These are phyloP conservation scores for Achatina immaculata DNA, from an alignment of 1,140 invertebrate species.

Conservation along the genomic window DNA sequence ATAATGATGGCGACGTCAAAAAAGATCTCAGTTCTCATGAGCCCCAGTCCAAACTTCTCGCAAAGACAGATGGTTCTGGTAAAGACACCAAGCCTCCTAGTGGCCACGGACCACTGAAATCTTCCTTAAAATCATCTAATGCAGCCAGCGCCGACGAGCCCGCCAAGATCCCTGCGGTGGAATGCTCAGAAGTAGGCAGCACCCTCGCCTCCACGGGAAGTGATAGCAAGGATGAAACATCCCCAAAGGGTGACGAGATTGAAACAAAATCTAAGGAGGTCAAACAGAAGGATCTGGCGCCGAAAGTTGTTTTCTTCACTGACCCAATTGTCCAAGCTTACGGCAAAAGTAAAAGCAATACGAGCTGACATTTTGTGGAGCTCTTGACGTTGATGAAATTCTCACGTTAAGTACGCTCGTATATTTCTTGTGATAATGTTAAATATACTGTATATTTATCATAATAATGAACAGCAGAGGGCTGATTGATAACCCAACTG, in stretches of 20 bases:
- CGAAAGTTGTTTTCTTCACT: slow-evolving; percentile 36
- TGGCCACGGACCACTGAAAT: not conserved
- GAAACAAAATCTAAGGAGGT: slow-evolving; percentile 1
- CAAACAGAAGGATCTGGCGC: slow-evolving; percentile 17
- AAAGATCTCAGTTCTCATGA: not conserved
- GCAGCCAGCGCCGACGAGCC: slow-evolving; percentile 5
- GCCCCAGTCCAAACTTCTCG: not conserved
- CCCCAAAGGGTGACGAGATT: not conserved
- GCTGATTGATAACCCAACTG: too few relatives aligned
- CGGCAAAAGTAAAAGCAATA: slow-evolving; percentile 12
- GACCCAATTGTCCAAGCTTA: slow-evolving; percentile 32
- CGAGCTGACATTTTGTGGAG: not conserved
- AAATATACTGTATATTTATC: too few relatives aligned
- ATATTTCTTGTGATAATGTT: not conserved
- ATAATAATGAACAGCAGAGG: too few relatives aligned
- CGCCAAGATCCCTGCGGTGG: slow-evolving; percentile 25
- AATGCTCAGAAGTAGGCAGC: slow-evolving; percentile 36
- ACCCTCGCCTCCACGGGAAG: not conserved
- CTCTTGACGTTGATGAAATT: not conserved
- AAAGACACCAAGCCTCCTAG: not conserved
- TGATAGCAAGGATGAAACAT: not conserved
- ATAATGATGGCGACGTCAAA: not conserved
- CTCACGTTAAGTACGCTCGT: not conserved
- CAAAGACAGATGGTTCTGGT: not conserved
- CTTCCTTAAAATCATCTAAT: slow-evolving; percentile 15